These are phyloP conservation scores for Alouatta palliata DNA, from an alignment of 2,113 vertebrate species.

Conservation along the genomic window DNA sequence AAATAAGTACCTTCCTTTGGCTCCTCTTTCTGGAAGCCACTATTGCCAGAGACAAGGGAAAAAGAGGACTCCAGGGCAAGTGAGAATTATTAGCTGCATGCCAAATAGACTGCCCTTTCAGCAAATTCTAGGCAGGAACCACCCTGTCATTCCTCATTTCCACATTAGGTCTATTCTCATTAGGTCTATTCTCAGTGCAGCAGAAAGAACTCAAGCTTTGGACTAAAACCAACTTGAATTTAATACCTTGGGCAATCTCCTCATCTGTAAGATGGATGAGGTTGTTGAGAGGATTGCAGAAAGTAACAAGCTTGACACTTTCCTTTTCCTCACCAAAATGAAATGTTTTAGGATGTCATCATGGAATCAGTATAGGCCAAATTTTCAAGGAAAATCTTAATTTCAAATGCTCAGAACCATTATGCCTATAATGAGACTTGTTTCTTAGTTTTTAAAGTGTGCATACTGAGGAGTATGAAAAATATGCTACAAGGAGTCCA, in stretches of 20 bases:
- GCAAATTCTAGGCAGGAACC: not conserved
- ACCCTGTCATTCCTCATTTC: not conserved
- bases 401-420: not conserved
- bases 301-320: not conserved
- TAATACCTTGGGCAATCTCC: not conserved
- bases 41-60: not conserved
- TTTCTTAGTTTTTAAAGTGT: conserved; percentile 13
- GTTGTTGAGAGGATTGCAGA: not conserved
- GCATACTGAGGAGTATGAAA: not conserved
- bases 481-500: not conserved
- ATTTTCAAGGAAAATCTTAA: not conserved
- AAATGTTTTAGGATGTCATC: not conserved
- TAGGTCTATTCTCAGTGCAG: not conserved
- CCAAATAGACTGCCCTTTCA: not conserved
- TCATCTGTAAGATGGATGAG: not conserved
- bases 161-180: not conserved
- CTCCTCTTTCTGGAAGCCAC: not conserved
- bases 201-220: not conserved
- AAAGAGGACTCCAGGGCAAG: not conserved
- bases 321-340: not conserved
- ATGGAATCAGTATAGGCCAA: not conserved
- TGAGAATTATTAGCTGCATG: not conserved
- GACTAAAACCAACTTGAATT: not conserved
- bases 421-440: not conserved
- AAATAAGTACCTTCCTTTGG: not conserved